A percentile compares a stretch with the other conserved stretches of the same genome.
phyloP scores from a whole-genome alignment of 1,140 invertebrate genomes.

The Drosophila nigrodunni region DNA sequence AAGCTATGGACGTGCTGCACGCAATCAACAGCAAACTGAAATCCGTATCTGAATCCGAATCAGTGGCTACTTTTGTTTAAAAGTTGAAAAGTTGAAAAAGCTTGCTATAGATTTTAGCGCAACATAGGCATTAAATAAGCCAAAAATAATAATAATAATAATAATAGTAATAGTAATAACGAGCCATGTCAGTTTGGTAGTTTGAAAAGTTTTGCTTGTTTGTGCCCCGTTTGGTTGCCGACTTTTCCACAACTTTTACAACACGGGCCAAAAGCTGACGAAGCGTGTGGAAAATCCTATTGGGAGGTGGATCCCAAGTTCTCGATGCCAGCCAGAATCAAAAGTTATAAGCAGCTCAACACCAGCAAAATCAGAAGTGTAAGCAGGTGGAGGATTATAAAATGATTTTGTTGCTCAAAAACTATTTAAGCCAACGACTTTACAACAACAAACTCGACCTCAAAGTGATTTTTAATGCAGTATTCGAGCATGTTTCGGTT shows the following conservation, averaged over 20 bases:
- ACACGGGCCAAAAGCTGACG: conserved; percentile 30
- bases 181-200: conserved; percentile 58
- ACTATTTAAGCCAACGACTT: conserved; percentile 62
- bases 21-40: conserved; percentile 59
- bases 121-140: conserved; percentile 60
- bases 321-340: conserved; percentile 18
- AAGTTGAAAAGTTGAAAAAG: conserved; percentile 54
- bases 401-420: conserved; percentile 61
- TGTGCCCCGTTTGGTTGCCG: conserved; percentile 37
- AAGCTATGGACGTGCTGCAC: conserved; percentile 72
- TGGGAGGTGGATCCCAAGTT: conserved; percentile 34
- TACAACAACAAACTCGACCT: conserved; percentile 16
- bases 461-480: conserved; percentile 20
- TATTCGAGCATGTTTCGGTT: conserved; percentile 10
- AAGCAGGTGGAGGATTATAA: conserved; percentile 64
- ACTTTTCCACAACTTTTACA: conserved; percentile 68
- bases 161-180: conserved; percentile 74
- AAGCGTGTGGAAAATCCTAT: conserved; percentile 61
- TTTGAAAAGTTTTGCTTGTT: conserved; percentile 70
- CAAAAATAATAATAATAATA: conserved; percentile 42
- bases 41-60: conserved; percentile 62
- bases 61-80: conserved; percentile 74
- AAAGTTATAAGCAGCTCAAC: conserved; percentile 76
- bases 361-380: conserved; percentile 58
- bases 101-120: conserved; percentile 21